Conservation (phyloP, 2,888 invertebrate species). For the Branchellion lobata region DNA sequence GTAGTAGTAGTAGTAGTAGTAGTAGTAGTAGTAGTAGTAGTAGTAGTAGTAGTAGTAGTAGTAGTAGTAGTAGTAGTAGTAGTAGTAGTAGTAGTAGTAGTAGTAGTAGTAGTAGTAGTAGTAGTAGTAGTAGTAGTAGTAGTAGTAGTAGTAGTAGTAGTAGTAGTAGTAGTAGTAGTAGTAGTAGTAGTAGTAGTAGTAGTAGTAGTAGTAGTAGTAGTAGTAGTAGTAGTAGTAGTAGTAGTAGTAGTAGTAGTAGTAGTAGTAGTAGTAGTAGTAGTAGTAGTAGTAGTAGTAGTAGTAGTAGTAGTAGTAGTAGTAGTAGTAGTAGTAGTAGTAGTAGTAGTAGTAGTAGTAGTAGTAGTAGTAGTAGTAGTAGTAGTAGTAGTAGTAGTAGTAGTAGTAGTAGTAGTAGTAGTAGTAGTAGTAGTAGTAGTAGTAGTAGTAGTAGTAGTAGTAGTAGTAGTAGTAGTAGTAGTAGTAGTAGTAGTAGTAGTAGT, state of each 20-base stretch:
- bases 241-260: conserved; percentile 27
- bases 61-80: conserved; percentile 26
- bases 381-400: conserved; percentile 44
- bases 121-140: conserved; percentile 40
- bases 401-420: conserved; percentile 44
- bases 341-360: conserved; percentile 30
- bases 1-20: conserved; percentile 6
- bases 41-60: conserved; percentile 39
- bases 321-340: conserved; percentile 32
- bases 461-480: conserved; percentile 33
- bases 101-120: conserved; percentile 39
- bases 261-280: conserved; percentile 42
- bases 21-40: conserved; percentile 39
- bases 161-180: conserved; percentile 32
- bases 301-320: conserved; percentile 30
- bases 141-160: conserved; percentile 39
- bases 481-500: conserved; percentile 36
- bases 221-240: conserved; percentile 26
- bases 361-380: conserved; percentile 41
- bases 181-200: conserved; percentile 41
- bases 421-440: conserved; percentile 45
- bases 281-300: conserved; percentile 34
- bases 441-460: conserved; percentile 38
- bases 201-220: conserved; percentile 18
- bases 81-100: not conserved